Evolutionary conservation across 2,113 vertebrate species (phyloP), one percentile per base, ranked within the genome.

Genomic region (Bos javanicus): DNA sequence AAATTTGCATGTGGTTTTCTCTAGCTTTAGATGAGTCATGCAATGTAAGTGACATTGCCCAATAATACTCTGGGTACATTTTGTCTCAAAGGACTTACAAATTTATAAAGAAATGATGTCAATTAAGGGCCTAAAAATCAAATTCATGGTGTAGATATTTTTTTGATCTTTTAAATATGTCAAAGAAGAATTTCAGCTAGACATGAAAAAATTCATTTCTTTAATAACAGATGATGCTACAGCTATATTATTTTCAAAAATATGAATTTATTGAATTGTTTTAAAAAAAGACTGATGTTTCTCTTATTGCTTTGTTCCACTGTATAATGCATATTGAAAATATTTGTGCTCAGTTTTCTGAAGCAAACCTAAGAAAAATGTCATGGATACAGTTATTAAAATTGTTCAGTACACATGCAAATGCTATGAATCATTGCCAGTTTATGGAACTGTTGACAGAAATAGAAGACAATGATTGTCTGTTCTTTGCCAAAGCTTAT

Each of bases 341-440:
- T 97, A 97, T 95, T 97, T 97, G 90, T 94, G 82, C 93, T 97
- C 87, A 86, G 64, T 87, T 97, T 97, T 96, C 88, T 97, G 91
- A 97, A 97, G 94, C 85, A 97, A 97, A 88, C 93, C 46, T 97
- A 83, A 89, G 88, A 87, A 97, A 97, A 98, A 91, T 95, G 95
- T 98, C 91, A 98, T 98, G 94, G 97, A 97, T 98, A 97, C 67
- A 95, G 97, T 97, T 97, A 98, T 98, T 97, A 97, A 98, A 97
- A 97, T 97, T 97, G 85, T 98, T 97, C 94, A 23, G 95, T 97
- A 97, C 91, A 98, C 96, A 98, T 96, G 97, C 97, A 97, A 97
- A 98, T 98, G 93, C 67, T 96, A 87, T 98, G 96, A 98, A 90
- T 98, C 97, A 98, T 96, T 46, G 52, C 82, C 96, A 98, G 97